Base-by-base conservation (phyloP, 2,888 invertebrate genomes). In the Agonum fuliginosum region DNA sequence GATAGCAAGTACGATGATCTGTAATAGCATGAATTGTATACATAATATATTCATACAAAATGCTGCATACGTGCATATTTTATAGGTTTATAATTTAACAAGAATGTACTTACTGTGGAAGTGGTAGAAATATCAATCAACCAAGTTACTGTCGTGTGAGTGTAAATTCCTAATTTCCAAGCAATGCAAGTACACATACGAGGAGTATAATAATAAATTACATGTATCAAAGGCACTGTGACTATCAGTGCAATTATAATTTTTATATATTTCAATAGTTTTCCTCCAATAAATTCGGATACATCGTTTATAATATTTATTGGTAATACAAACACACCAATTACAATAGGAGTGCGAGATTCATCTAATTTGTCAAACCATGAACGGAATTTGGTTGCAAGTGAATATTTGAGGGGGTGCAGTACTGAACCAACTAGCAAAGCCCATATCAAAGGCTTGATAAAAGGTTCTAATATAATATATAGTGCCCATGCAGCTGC, bases 381-480 rank as follows among this genome's bases (percentile, higher is more conserved):
- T 80, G 91, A 90, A 82, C 94, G 92, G 19, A 96, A 89, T 79
- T 91, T 88, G 78, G 92, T 91, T 0, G 96, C 93, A 51, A 98
- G 86, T 75, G 91, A 92, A 79, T 93, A 91, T 86, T 99, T 99
- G 84, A 97, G 94, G 0, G 99, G 99, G 86, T 97, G 97, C n/a
- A 99, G 89, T 41, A 98, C 94, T 0, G 98, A 97, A n/a, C 99
- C 99, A 83, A 97, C 96, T 30, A 99, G 88, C 76, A 97, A 89
- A 0, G 99, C 98, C 99, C 99, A 99, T 81, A 98, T 90, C 72
- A 99, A 87, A 0, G 99, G 98, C 81, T 96, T 94, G 34, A 99
- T 91, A 87, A 98, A 98, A 0, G 97, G 97, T 82, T 95, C 94
- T 27, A 98, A 88, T 81, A 96, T 94, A 79, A 95, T 90, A 86